Base-by-base conservation (phyloP, 2,113 vertebrate species). In the Ovibos moschatus region DNA sequence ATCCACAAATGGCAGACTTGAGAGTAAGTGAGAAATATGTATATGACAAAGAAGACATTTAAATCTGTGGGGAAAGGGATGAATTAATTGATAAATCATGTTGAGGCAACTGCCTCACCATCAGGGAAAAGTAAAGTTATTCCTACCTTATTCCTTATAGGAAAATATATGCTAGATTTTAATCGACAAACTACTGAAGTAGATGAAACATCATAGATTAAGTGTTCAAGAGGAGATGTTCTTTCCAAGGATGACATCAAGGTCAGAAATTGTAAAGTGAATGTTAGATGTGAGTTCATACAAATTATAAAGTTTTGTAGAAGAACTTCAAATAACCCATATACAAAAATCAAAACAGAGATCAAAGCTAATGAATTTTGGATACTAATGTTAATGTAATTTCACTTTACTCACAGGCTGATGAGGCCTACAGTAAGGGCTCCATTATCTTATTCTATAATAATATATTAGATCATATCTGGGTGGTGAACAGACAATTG, bases 131-230 rank as follows among this genome's bases (percentile, higher is more conserved):
- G 13, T 40, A 36, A 93, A 89, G 55, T 64, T 85, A 57, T 74
- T 81, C 64, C 27, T 43, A 84, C 4, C 47, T 94, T 91, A 47
- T 25, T 27, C 33, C 4, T 89, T 67, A 78, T 11, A 62, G 74
- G 27, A 94, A 97, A 94, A 97, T 28, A 94, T 93, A 93, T 87
- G 89, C 93, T 87, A 91, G 60, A 81, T 74, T 84, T 36, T 55
- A 55, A 40, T 84, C n/a, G 1, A 36, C 76, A 94, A 93, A 86
- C 15, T 33, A 78, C 2, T 64, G 30, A 90, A 71, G 50, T 27
- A 50, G 23, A 92, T 84, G 47, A 55, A 87, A 76, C 23, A 83
- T 87, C 30, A n/a, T 0, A 88, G 23, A 13, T 40, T 51, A 40
- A 89, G 76, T n/a, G 82, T 87, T 28, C 27, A 36, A 53, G 25